These are phyloP conservation scores for Drosophila mojavensis DNA, from an alignment of 1,140 invertebrate genomes.

Conservation along the genomic window DNA sequence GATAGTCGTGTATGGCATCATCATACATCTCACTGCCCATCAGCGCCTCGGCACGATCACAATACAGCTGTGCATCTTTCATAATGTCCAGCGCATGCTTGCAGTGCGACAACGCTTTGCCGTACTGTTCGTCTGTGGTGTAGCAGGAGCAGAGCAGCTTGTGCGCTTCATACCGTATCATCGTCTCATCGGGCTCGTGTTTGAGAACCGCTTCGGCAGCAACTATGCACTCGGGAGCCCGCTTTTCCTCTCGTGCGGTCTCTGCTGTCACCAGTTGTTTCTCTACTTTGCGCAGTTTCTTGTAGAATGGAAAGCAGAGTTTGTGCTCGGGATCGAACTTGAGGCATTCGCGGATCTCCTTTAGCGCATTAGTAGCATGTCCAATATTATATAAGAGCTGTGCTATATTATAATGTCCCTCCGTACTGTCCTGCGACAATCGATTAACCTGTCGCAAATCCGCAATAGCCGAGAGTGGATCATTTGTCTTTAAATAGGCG, in stretches of 20 bases:
- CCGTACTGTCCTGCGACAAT: slow-evolving; percentile 95
- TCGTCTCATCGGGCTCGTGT: slow-evolving; percentile 88
- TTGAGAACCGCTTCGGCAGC: slow-evolving; percentile 89
- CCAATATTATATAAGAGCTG: slow-evolving; percentile 95
- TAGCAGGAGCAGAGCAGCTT: slow-evolving; percentile 91
- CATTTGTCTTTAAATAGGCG: slow-evolving; percentile 91
- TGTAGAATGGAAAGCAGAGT: slow-evolving; percentile 97
- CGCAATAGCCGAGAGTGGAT: slow-evolving; percentile 93
- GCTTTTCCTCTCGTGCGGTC: slow-evolving; percentile 87
- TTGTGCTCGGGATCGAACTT: slow-evolving; percentile 99
- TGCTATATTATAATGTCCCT: slow-evolving; percentile 93
- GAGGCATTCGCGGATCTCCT: slow-evolving; percentile 97
- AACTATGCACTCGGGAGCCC: slow-evolving; percentile 91
- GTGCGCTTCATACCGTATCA: slow-evolving; percentile 90
- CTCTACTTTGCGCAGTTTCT: slow-evolving; percentile 97
- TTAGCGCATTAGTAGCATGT: slow-evolving; percentile 95
- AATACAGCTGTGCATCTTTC: slow-evolving; percentile 91
- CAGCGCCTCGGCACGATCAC: slow-evolving; percentile 97
- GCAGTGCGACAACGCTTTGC: slow-evolving; percentile 90
- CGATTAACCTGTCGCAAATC: slow-evolving; percentile 96
- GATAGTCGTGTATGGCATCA: slow-evolving; percentile 95
- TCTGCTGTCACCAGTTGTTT: slow-evolving; percentile 92
- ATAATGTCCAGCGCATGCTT: slow-evolving; percentile 91
- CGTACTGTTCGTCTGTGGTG: slow-evolving; percentile 88
- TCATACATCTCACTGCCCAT: slow-evolving; percentile 95